phyloP scores from a whole-genome alignment of 2,797 vertebrate species.

The Acropternis orthonyx region DNA sequence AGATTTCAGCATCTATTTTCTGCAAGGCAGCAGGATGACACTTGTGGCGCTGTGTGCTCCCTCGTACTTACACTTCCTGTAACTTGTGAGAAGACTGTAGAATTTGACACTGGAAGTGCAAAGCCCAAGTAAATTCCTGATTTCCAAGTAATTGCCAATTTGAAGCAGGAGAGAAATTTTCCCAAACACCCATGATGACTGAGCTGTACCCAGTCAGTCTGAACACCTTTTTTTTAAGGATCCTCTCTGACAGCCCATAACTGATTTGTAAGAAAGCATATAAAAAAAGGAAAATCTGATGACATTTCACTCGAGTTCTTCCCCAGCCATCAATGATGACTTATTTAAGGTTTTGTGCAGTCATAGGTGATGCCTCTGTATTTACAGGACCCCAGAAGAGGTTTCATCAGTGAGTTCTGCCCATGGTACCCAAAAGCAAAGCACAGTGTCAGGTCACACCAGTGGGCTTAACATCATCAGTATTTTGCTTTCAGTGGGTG shows the following conservation, averaged over 20 bases:
- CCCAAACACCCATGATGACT: neutral
- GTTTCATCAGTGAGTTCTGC: neutral
- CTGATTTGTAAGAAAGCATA: neutral
- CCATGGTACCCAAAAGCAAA: neutral
- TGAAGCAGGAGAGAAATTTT: neutral
- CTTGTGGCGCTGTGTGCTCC: neutral
- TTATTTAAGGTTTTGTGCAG: neutral
- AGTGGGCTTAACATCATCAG: neutral
- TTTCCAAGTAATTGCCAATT: neutral
- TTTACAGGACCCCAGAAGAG: neutral
- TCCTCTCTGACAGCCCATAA: neutral
- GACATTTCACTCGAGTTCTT: neutral
- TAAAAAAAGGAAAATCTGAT: neutral
- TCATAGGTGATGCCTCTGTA: neutral
- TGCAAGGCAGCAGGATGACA: neutral
- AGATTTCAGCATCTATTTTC: neutral
- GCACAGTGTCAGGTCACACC: neutral
- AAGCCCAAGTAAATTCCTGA: neutral
- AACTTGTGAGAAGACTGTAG: neutral
- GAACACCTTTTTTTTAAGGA: neutral
- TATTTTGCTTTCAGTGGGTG: constrained; percentile 33
- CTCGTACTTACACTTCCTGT: neutral
- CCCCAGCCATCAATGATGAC: neutral
- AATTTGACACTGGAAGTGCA: neutral
- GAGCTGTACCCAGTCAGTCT: neutral